A percentile compares a stretch with the other conserved stretches of the same genome.
Evolutionary conservation across 2,888 invertebrate species (phyloP).

Genomic region (Tricholauxania praeusta): DNA sequence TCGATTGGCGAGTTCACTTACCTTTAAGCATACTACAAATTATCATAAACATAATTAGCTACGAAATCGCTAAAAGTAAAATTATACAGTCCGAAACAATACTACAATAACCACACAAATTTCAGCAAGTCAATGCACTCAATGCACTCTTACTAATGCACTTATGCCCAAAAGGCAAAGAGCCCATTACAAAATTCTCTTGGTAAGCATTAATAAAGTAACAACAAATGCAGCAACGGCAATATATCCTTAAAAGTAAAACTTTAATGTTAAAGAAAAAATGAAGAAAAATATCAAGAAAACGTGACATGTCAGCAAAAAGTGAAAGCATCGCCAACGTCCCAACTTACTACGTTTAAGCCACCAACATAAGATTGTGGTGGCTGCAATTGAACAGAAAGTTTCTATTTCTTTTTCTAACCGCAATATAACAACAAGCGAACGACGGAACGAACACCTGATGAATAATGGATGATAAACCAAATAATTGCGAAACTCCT

Average conservation of each 20-base stretch:
- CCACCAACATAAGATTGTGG: slow-evolving; percentile 29
- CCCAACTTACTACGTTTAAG: slow-evolving; percentile 55
- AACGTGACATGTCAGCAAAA: slow-evolving; percentile 58
- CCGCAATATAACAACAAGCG: too few species aligned
- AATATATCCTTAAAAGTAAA: background rate
- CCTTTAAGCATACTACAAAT: too few species aligned
- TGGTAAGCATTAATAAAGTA: background rate
- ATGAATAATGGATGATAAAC: slow-evolving; percentile 38
- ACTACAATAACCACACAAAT: background rate
- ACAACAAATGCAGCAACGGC: background rate
- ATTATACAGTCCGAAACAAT: too few species aligned
- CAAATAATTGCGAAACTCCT: slow-evolving; percentile 15
- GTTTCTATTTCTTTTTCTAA: too few species aligned
- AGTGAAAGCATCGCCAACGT: slow-evolving; percentile 35
- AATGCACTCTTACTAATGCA: background rate
- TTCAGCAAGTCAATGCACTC: background rate
- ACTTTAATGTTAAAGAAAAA: background rate
- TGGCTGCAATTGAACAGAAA: background rate
- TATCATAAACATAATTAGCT: too few species aligned
- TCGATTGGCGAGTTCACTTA: too few species aligned
- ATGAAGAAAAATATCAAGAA: slow-evolving; percentile 43
- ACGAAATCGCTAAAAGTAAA: too few species aligned
- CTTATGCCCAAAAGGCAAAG: background rate
- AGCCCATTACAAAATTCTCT: background rate
- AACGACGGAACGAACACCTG: background rate